A percentile compares a stretch with the other conserved stretches of the same genome.
Evolutionary conservation across 1,140 invertebrate genomes (phyloP).

Genomic region (Sweltsa coloradensis): DNA sequence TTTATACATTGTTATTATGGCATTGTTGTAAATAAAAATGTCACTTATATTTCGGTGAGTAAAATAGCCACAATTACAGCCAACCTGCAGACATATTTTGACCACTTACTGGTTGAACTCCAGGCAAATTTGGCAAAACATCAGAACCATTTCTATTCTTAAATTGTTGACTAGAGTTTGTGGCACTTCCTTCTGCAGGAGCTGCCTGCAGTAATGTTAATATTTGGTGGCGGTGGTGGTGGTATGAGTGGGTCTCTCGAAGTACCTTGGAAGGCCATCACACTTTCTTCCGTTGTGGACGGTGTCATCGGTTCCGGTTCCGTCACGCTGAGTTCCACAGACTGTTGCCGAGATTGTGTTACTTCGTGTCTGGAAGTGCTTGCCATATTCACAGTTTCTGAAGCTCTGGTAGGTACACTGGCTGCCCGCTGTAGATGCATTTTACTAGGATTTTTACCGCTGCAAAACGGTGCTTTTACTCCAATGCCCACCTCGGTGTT

Average conservation of each 20-base stretch:
- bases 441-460: conserved; percentile 22
- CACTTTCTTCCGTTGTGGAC: conserved; percentile 40
- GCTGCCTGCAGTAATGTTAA: background rate
- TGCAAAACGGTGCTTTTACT: conserved; percentile 20
- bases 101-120: conserved; percentile 47
- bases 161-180: conserved; percentile 15
- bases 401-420: conserved; percentile 39
- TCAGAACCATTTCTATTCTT: conserved; percentile 34
- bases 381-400: conserved; percentile 1
- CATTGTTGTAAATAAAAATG: too few species aligned
- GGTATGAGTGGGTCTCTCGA: conserved; percentile 1
- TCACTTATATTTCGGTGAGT: too few species aligned
- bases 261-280: conserved; percentile 19
- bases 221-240: conserved; percentile 5
- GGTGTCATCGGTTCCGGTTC: conserved; percentile 27
- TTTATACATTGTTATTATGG: too few species aligned
- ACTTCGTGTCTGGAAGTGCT: background rate
- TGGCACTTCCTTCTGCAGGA: background rate
- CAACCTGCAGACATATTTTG: conserved; percentile 46
- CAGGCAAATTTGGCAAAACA: conserved; percentile 39
- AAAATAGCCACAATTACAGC: too few species aligned
- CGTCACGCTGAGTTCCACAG: background rate
- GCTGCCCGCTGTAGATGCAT: conserved; percentile 41
- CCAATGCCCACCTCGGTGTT: conserved; percentile 19
- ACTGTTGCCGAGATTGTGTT: conserved; percentile 3